Evolutionary conservation across 2,888 invertebrate genomes (phyloP).

Genomic region (Rhyacophila evoluta): DNA sequence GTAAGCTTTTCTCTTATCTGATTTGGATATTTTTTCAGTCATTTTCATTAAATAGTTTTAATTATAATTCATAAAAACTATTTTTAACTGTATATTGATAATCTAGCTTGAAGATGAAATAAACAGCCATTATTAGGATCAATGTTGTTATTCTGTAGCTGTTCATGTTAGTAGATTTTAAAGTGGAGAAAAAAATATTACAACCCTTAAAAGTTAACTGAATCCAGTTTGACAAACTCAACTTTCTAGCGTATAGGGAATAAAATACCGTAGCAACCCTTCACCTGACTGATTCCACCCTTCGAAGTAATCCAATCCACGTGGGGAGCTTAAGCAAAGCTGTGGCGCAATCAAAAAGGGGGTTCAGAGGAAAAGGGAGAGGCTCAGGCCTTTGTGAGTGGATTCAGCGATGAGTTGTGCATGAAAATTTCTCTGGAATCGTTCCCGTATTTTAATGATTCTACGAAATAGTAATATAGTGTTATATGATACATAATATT

Average conservation of each 20-base stretch:
- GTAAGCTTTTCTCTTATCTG: too few species aligned
- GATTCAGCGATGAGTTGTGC: conserved; percentile 3
- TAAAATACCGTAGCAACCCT: conserved; percentile 24
- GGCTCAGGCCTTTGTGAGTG: conserved; percentile 1
- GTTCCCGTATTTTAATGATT: background rate
- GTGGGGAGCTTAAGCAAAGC: conserved; percentile 24
- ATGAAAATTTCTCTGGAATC: background rate
- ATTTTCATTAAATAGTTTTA: too few species aligned
- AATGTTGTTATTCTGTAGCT: too few species aligned
- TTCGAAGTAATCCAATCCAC: conserved; percentile 18
- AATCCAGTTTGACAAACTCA: background rate
- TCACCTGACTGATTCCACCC: conserved; percentile 24
- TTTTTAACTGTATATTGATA: too few species aligned
- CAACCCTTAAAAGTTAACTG: background rate
- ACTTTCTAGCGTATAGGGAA: conserved; percentile 7
- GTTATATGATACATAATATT: too few species aligned
- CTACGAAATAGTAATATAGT: too few species aligned
- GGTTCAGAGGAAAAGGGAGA: background rate
- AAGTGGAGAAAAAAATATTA: too few species aligned
- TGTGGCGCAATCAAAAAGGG: conserved; percentile 22
- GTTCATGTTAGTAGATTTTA: too few species aligned
- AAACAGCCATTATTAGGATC: too few species aligned
- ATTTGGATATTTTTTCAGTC: too few species aligned
- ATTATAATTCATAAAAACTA: too few species aligned
- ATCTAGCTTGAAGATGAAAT: too few species aligned